Evolutionary conservation across 2,113 vertebrate genomes (phyloP), one percentile per base, ranked within the genome.

Genomic region (Willisornis vidua): DNA sequence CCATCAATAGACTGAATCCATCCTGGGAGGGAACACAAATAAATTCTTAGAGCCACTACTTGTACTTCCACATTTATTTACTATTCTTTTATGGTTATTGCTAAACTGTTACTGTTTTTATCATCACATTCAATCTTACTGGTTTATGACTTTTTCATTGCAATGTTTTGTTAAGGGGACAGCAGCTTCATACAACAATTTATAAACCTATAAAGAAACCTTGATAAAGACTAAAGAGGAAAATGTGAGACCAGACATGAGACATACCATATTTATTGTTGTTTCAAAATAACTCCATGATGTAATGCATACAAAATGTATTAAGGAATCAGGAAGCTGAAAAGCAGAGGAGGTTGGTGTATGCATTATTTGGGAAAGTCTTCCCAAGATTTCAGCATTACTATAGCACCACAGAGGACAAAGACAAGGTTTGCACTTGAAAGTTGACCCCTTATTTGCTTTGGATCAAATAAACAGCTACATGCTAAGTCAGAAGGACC

Each of bases 71-170:
- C 43, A 70, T 68, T 95, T 91, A 84, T 33, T 91, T 85, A 55
- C 20, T 74, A 57, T 87, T 91, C 25, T 78, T 89, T 89, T 89
- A 73, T 43, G 33, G 67, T 7, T 37, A 39, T 58, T 77, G 92
- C 78, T 96, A 77, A 77, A 92, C 45, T 35, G 8, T 65, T 55
- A 73, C 45, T 62, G 39, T 14, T 94, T 96, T 92, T 80, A 70
- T 51, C 49, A 90, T 79, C 31, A 85, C 65, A 78, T 96, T 96
- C 81, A 96, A 87, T 93, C 72, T 89, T 84, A 75, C 76, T 65
- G 73, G 76, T 93, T 96, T 94, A 96, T 46, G 61, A 87, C 70
- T 87, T 97, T 96, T 87, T 96, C 83, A 94, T 71, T 82, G 79
- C 19, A 45, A 43, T 59, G 86, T 85, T 95, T 95, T 90, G 90